Percentiles rank a stretch among this genome's conserved stretches.
Evolutionary conservation across 2,797 vertebrate genomes (phyloP).

Genomic region (Emydoidea blandingii): DNA sequence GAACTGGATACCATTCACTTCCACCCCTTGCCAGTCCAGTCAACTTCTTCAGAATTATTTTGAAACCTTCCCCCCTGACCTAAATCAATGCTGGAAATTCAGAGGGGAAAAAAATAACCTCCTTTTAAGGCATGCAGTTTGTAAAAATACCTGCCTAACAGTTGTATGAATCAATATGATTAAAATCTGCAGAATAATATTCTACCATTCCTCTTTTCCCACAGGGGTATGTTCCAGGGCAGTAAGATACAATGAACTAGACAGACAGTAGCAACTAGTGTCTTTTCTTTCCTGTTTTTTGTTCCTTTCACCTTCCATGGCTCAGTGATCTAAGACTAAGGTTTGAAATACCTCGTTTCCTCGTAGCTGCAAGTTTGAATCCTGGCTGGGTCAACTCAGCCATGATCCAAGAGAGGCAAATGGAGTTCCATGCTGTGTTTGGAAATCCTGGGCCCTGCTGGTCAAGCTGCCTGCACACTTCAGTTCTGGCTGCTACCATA

Average conservation of each 20-base stretch:
- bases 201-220: not conserved
- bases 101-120: not conserved
- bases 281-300: not conserved
- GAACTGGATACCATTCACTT: not conserved
- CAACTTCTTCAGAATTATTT: not conserved
- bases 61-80: not conserved
- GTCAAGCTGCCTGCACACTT: not conserved
- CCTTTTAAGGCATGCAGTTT: not conserved
- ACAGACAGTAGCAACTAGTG: not conserved
- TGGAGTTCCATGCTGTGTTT: not conserved
- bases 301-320: not conserved
- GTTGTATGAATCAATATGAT: not conserved
- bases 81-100: not conserved
- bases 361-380: not conserved
- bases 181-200: not conserved
- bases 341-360: not conserved
- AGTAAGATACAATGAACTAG: not conserved
- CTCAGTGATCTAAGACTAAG: not conserved
- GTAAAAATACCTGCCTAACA: not conserved
- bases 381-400: not conserved
- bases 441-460: not conserved
- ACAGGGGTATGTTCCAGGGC: not conserved
- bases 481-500: not conserved
- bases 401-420: not conserved
- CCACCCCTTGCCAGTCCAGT: not conserved